These are phyloP conservation scores for Cherax quadricarinatus DNA, from an alignment of 1,140 invertebrate genomes.

Conservation along the genomic window DNA sequence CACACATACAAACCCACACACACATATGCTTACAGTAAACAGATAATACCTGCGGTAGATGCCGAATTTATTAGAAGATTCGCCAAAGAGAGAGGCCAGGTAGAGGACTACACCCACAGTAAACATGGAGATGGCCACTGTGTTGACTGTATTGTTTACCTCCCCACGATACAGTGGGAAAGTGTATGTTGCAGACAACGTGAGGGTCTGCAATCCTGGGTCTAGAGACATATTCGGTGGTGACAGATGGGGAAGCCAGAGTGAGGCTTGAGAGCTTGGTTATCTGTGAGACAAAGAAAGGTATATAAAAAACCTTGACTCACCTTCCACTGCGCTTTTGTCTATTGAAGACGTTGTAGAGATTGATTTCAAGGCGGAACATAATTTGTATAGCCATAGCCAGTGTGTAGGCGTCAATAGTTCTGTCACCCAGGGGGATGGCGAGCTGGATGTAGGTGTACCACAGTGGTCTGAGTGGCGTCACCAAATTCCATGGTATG, in stretches of 20 bases:
- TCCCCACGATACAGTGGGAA: conserved; percentile 35
- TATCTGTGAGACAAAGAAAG: not conserved
- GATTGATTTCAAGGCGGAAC: conserved; percentile 47
- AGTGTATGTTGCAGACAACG: not conserved
- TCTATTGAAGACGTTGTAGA: conserved; percentile 52
- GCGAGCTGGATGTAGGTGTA: conserved; percentile 5
- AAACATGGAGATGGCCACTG: conserved; percentile 30
- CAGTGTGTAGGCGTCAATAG: conserved; percentile 16
- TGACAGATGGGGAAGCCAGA: too few relatives aligned
- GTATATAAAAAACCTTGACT: not conserved
- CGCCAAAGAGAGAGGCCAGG: conserved; percentile 22
- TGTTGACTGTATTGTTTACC: not conserved
- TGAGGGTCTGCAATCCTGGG: conserved; percentile 21
- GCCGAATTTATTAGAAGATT: not conserved
- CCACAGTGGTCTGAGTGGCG: conserved; percentile 42
- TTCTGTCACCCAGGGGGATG: conserved; percentile 18
- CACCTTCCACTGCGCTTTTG: conserved; percentile 15
- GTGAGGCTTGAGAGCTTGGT: too few relatives aligned
- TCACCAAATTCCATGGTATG: conserved; percentile 35
- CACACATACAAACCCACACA: not conserved
- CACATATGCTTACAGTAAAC: not conserved
- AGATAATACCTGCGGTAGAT: not conserved
- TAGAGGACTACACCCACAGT: conserved; percentile 30
- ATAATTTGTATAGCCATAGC: conserved; percentile 4
- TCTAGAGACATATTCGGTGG: not conserved